Evolutionary conservation across 2,888 invertebrate genomes (phyloP).

Genomic region (Watsonalla cultraria): DNA sequence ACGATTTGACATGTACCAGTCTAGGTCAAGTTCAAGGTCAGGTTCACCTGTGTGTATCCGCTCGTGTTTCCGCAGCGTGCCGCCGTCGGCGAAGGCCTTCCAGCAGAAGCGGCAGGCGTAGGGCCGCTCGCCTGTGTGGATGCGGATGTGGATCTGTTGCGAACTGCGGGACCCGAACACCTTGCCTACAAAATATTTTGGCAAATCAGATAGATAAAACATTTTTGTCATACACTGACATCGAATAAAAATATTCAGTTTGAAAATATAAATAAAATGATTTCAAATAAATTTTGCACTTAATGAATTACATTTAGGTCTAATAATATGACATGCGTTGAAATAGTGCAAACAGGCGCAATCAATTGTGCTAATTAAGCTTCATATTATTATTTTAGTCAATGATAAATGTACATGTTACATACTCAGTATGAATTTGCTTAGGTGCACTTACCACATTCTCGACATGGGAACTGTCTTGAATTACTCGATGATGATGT

Average conservation of each 20-base stretch:
- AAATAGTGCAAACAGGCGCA: too few relatives aligned
- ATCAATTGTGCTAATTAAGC: too few relatives aligned
- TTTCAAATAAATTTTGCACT: not conserved
- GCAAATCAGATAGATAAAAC: too few relatives aligned
- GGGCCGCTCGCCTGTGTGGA: constrained; percentile 91
- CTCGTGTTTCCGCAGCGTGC: constrained; percentile 90
- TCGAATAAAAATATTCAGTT: too few relatives aligned
- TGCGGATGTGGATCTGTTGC: constrained; percentile 91
- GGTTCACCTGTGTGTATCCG: constrained; percentile 86
- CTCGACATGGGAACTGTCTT: constrained; percentile 87
- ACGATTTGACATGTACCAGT: too few relatives aligned
- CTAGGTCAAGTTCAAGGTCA: too few relatives aligned
- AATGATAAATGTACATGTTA: not conserved
- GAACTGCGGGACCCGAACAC: constrained; percentile 92
- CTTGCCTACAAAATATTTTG: constrained; percentile 65
- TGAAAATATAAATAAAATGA: constrained; percentile 1
- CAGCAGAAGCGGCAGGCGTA: constrained; percentile 92
- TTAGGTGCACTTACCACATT: constrained; percentile 80
- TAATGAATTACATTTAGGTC: not conserved
- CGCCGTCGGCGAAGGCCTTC: constrained; percentile 94
- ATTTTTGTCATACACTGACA: too few relatives aligned
- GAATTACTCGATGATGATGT: constrained; percentile 41
- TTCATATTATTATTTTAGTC: too few relatives aligned
- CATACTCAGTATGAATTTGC: not conserved
- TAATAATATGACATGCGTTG: not conserved